Conservation (phyloP, 2,113 vertebrate species). For the Dicerorhinus sumatrensis region DNA sequence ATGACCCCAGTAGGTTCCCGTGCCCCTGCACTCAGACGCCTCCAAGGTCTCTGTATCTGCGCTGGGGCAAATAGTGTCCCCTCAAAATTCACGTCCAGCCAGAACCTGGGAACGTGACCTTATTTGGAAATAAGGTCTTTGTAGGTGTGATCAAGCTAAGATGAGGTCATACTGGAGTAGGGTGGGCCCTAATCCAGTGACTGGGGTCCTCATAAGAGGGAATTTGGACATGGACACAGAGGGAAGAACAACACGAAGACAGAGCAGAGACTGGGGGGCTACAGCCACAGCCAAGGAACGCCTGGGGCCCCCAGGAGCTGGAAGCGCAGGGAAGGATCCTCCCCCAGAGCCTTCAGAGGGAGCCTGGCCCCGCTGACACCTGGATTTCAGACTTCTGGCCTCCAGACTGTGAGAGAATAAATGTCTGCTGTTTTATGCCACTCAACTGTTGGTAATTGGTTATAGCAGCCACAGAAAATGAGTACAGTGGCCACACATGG, state of each 20-base stretch:
- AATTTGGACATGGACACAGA: neutral
- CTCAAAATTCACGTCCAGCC: rapidly evolving
- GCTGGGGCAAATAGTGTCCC: neutral
- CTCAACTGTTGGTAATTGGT: rapidly evolving
- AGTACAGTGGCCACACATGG: rapidly evolving
- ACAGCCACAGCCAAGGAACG: neutral
- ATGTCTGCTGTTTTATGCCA: no score
- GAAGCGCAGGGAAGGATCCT: neutral
- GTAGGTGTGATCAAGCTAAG: neutral
- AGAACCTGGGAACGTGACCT: neutral
- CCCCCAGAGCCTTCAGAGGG: neutral
- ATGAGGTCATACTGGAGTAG: neutral
- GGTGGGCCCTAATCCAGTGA: neutral
- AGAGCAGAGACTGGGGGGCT: rapidly evolving
- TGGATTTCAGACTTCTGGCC: neutral
- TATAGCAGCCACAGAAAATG: neutral
- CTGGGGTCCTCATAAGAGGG: neutral
- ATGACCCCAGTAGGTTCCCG: rapidly evolving
- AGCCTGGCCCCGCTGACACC: rapidly evolving
- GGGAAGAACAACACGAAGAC: neutral
- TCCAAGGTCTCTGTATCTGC: neutral
- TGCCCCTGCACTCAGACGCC: neutral
- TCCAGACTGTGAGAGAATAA: neutral
- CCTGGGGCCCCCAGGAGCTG: neutral
- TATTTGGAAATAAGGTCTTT: neutral